Percentiles rank a stretch among this genome's conserved stretches.
These are phyloP conservation scores for Scaptomyza polygonia DNA, from an alignment of 2,888 invertebrate genomes.

Conservation along the genomic window DNA sequence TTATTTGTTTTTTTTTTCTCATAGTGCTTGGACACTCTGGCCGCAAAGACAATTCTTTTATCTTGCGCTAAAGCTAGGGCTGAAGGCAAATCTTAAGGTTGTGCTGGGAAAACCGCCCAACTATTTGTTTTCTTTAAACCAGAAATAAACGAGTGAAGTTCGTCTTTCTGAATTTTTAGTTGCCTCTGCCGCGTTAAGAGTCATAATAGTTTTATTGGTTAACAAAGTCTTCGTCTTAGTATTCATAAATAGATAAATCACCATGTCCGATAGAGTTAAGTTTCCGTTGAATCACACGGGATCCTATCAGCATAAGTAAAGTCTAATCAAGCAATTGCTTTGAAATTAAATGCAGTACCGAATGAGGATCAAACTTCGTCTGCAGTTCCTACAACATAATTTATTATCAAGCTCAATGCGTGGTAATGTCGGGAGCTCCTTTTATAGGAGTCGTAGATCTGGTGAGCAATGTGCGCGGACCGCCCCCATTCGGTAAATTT, in stretches of 20 bases:
- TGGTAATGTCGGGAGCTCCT: too few relatives aligned
- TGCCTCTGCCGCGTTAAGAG: background rate
- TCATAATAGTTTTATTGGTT: slow-evolving; percentile 2
- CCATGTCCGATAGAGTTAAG: too few relatives aligned
- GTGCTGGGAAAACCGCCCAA: slow-evolving; percentile 11
- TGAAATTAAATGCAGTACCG: too few relatives aligned
- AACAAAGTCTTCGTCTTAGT: background rate
- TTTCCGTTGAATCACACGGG: too few relatives aligned
- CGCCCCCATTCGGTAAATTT: too few relatives aligned
- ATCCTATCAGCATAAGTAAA: too few relatives aligned
- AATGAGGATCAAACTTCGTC: too few relatives aligned
- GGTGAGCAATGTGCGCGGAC: too few relatives aligned
- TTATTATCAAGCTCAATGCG: too few relatives aligned
- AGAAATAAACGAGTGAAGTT: background rate
- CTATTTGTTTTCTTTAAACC: slow-evolving; percentile 2
- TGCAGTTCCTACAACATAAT: too few relatives aligned
- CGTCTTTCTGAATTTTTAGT: background rate
- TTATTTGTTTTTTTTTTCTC: background rate
- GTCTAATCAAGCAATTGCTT: too few relatives aligned
- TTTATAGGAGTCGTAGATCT: too few relatives aligned
- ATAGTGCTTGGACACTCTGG: slow-evolving; percentile 7
- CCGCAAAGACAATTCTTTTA: slow-evolving; percentile 1
- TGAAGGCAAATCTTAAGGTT: slow-evolving; percentile 7
- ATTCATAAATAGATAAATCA: background rate
- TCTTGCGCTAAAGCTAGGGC: slow-evolving; percentile 11